Evolutionary conservation across 2,888 invertebrate species (phyloP).

Genomic region (Pseudoips prasinana): DNA sequence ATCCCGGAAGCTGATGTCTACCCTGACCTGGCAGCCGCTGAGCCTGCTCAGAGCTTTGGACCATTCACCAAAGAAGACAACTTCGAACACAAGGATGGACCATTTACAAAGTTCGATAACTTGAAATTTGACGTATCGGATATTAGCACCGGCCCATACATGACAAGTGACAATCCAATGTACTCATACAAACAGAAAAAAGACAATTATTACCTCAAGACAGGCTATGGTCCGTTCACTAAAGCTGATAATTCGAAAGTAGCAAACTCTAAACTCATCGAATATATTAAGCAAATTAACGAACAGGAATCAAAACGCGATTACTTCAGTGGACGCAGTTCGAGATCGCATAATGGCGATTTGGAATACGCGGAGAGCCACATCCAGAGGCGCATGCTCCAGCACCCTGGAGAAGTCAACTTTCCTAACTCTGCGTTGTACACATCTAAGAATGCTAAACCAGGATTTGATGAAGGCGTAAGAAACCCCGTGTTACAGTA

Average conservation of each 20-base stretch:
- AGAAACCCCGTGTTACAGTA: conserved; percentile 89
- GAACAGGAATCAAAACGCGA: conserved; percentile 84
- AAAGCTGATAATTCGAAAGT: conserved; percentile 83
- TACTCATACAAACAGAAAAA: conserved; percentile 68
- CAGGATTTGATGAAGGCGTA: conserved; percentile 86
- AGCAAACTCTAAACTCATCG: conserved; percentile 82
- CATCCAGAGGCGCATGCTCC: conserved; percentile 87
- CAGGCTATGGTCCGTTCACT: conserved; percentile 83
- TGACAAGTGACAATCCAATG: conserved; percentile 57
- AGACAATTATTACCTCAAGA: conserved; percentile 66
- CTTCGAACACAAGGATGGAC: conserved; percentile 79
- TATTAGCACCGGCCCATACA: conserved; percentile 54
- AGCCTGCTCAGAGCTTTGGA: conserved; percentile 70
- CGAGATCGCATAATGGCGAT: conserved; percentile 71
- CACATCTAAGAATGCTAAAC: conserved; percentile 82
- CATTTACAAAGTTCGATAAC: conserved; percentile 84
- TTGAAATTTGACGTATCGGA: conserved; percentile 64
- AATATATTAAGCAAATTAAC: conserved; percentile 86
- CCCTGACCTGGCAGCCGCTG: conserved; percentile 59
- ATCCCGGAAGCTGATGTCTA: conserved; percentile 82
- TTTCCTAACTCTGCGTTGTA: conserved; percentile 86
- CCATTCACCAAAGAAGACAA: conserved; percentile 85
- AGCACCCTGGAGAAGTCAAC: conserved; percentile 83
- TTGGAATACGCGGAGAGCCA: conserved; percentile 78
- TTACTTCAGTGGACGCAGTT: conserved; percentile 80